Base-by-base conservation (phyloP, 2,888 invertebrate genomes). In the Lithosia quadra region DNA sequence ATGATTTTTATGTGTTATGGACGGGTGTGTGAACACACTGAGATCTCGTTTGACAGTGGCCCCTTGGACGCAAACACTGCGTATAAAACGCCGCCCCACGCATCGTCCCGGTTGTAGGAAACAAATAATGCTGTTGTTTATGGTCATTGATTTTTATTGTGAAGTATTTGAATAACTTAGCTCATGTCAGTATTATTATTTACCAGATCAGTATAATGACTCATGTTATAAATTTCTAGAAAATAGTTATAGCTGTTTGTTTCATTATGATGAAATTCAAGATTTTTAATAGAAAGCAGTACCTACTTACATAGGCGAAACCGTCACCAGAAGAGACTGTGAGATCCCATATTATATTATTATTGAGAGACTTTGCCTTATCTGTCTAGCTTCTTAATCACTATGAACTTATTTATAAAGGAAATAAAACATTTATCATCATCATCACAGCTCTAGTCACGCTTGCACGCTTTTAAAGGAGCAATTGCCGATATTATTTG, bases 41-140 rank as follows among this genome's bases (percentile, higher is more conserved):
- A 89, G 90, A 77, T 88, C 93, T 88, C 90, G 93, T 89, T 90
- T 92, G 88, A 92, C 94, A 93, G 94, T 94, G 94, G 90, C 91
- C 87, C 84, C 79, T 79, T 87, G 88, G 87, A 86, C 88, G 88
- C 91, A 89, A 86, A 86, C 93, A 92, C 92, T 91, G 89, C 89
- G 88, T 93, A 92, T 92, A 92, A 91, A 92, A 92, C 85, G 86
- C 89, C 91, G 91, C 94, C 94, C 93, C 94, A 93, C 93, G 91
- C 93, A 84, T 83, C 84, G 83, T 88, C 90, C 91, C 87, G 88
- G 71, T 86, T 89, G 88, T 88, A 90, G 90, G 90, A 90, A 88
- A 87, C 84, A 86, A 49, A 84, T 88, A n/a, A 82, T 86, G 84
- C 86, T 85, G 86, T 76, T 65, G 39, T 55, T 76, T 72, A 64